These are phyloP conservation scores for Tenthredo scrophulariae DNA, from an alignment of 2,888 invertebrate genomes.

Conservation along the genomic window DNA sequence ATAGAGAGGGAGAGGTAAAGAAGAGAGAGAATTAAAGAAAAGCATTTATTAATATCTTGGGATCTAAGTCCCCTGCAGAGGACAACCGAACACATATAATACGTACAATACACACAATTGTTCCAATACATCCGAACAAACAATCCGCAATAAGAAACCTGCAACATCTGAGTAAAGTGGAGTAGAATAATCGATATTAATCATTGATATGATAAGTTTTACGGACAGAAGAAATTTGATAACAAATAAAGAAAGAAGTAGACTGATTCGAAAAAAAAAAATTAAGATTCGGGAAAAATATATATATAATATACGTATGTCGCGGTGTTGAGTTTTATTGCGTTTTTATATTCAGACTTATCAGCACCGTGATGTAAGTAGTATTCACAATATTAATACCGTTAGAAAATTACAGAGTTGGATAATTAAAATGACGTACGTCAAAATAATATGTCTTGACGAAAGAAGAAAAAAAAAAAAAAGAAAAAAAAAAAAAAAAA, in stretches of 20 bases:
- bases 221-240: not conserved
- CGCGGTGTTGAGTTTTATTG: not conserved
- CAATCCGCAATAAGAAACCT: not conserved
- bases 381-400: not conserved
- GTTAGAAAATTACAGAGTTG: not conserved
- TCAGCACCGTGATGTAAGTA: not conserved
- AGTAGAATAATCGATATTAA: not conserved
- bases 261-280: not conserved
- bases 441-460: conserved; percentile 3
- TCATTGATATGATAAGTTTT: not conserved
- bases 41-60: conserved; percentile 8
- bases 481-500: not conserved
- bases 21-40: conserved; percentile 11
- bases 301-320: not conserved
- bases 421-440: conserved; percentile 2
- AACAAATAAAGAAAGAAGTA: not conserved
- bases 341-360: conserved; percentile 11
- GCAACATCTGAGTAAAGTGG: not conserved
- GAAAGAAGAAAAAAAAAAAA: not conserved
- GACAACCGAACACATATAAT: not conserved
- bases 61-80: conserved; percentile 1
- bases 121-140: not conserved
- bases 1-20: not conserved
- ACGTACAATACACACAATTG: not conserved
- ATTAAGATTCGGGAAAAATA: not conserved